These are phyloP conservation scores for Anguilla pacifica DNA, from an alignment of 2,797 vertebrate species.

Conservation along the genomic window DNA sequence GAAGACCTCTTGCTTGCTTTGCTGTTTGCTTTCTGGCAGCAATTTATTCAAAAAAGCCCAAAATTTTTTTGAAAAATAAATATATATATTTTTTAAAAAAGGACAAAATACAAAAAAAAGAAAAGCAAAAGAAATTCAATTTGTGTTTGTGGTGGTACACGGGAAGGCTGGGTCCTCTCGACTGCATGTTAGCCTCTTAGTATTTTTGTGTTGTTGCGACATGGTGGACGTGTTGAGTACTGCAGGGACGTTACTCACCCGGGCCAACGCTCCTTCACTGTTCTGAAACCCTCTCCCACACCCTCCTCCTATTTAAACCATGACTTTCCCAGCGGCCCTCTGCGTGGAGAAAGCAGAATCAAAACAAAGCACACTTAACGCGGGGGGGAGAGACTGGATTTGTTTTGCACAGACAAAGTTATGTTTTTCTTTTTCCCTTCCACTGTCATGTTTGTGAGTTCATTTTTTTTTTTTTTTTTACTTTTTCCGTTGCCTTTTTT, in stretches of 20 bases:
- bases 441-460: constrained; percentile 70
- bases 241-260: constrained; percentile 57
- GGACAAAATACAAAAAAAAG: constrained; percentile 53
- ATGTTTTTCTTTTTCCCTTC: constrained; percentile 99
- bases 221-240: constrained; percentile 53
- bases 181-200: constrained; percentile 76
- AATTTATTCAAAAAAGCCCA: background rate
- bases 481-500: constrained; percentile 71
- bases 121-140: constrained; percentile 64
- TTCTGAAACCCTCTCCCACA: constrained; percentile 27
- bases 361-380: constrained; percentile 63
- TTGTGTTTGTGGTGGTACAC: constrained; percentile 73
- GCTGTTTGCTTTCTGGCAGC: constrained; percentile 76
- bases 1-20: constrained; percentile 80
- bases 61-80: background rate
- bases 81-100: constrained; percentile 52
- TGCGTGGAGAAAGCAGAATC: constrained; percentile 35
- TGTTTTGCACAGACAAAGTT: constrained; percentile 83
- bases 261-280: constrained; percentile 70
- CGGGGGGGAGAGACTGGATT: constrained; percentile 76
- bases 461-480: constrained; percentile 65
- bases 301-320: constrained; percentile 29
- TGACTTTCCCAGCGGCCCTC: constrained; percentile 58
- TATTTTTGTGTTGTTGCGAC: constrained; percentile 72
- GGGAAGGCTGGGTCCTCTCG: constrained; percentile 72